Conservation (phyloP, 2,888 invertebrate species). For the Branchinecta sandiegonensis region DNA sequence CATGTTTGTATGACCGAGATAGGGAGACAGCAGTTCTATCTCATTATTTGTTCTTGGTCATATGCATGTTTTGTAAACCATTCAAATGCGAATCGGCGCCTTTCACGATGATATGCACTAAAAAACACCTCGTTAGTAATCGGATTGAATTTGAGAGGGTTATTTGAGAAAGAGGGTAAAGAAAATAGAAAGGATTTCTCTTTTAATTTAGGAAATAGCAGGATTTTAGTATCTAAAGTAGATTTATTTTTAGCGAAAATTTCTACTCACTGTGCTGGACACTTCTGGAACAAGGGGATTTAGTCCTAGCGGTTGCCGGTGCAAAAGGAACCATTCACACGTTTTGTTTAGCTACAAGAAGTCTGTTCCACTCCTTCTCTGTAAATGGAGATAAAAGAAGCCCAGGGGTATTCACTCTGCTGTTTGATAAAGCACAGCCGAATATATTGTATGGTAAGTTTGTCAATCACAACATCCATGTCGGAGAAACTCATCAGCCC, state of each 20-base stretch:
- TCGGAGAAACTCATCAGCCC: no score
- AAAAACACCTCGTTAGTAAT: no score
- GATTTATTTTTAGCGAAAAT: constrained; percentile 29
- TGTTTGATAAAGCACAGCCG: constrained; percentile 15
- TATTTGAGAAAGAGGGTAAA: neutral
- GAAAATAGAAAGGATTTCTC: neutral
- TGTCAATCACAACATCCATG: neutral
- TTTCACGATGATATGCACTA: no score
- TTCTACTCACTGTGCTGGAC: constrained; percentile 38
- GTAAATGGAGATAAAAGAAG: neutral
- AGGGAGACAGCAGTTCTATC: no score
- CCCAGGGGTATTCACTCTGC: neutral
- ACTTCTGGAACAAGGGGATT: constrained; percentile 29
- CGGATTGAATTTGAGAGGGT: neutral
- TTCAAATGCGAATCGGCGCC: no score
- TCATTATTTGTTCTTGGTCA: no score
- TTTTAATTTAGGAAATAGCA: neutral
- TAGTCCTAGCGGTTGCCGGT: constrained; percentile 31
- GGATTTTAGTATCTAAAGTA: neutral
- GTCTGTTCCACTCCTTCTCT: neutral
- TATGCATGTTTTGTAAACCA: no score
- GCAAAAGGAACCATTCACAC: constrained; percentile 29
- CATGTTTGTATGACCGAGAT: no score
- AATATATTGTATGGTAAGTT: constrained; percentile 10
- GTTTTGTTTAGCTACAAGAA: constrained; percentile 27